Evolutionary conservation across 2,113 vertebrate genomes (phyloP).

Genomic region (Zosterops japonicus): DNA sequence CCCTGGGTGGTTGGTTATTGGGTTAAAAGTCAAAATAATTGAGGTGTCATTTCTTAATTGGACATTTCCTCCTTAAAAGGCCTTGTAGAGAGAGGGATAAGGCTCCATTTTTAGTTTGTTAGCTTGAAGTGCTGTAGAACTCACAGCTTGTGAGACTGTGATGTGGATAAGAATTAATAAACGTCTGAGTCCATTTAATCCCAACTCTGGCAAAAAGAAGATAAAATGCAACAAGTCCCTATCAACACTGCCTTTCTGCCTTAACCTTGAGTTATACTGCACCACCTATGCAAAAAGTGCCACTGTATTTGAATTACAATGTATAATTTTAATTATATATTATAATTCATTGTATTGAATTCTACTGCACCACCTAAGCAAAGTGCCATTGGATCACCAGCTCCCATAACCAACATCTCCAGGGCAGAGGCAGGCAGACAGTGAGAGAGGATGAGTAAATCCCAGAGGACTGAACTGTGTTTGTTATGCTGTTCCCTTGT

Average conservation of each 20-base stretch:
- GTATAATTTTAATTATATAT: no score
- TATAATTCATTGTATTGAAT: neutral
- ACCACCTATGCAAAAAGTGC: no score
- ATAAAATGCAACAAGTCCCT: neutral
- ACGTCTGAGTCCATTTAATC: neutral
- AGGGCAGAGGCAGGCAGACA: neutral
- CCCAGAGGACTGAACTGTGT: neutral
- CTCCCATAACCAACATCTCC: fast-evolving
- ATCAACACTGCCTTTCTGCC: neutral
- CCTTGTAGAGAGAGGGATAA: neutral
- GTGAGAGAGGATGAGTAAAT: neutral
- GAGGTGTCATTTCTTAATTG: neutral
- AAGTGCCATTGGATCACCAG: fast-evolving
- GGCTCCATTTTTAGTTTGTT: neutral
- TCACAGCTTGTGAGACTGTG: neutral
- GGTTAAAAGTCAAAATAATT: neutral
- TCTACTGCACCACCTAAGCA: no score
- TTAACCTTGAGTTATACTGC: no score
- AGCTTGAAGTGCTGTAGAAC: neutral
- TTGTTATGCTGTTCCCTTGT: neutral
- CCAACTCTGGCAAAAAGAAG: neutral
- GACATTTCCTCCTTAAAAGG: neutral
- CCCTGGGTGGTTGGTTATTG: neutral
- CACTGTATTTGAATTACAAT: no score
- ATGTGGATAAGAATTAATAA: neutral